Base-by-base conservation (phyloP, 2,113 vertebrate species). In the Gymnarchus niloticus region DNA sequence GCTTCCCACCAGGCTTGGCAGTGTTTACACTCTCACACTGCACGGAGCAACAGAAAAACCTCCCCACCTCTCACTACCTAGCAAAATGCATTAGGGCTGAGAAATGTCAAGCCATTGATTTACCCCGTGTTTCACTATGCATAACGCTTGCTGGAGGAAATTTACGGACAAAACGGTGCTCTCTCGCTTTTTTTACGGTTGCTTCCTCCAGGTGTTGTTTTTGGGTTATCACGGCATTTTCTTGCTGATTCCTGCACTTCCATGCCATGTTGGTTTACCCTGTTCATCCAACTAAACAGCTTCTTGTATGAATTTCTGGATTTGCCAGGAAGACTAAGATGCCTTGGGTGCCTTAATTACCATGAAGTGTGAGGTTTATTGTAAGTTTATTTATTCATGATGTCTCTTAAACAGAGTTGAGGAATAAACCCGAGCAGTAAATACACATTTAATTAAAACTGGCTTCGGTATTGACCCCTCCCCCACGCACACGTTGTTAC, bases 61-160 rank as follows among this genome's bases (percentile, higher is more conserved):
- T 73, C 61, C 56, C 49, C 83, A 37, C 48, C 56, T 59, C 51
- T 23, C n/a, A 14, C n/a, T 85, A 56, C 56, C 4, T 54, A 44
- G 28, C 17, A 49, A 56, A 87, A 83, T 85, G 0, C 25, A 1
- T 3, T 14, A n/a, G 69, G 41, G 21, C 46, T 86, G 83, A 65
- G 85, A 91, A 90, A 89, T 87, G 86, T 88, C 88, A 91, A 85
- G 80, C 82, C 51, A 91, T 91, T 84, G 85, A 88, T 91, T 87
- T 77, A 44, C 49, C 77, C 25, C 77, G 44, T 52, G 77, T 83
- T 89, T 90, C 86, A 81, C 83, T 86, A 84, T 85, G 88, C 86
- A 89, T 84, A 83, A 73, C 83, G 88, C 85, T 80, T 61, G 52
- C 51, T 1, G 23, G 89, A 56, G 78, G 83, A 86, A 17, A 57